Conservation (phyloP, 2,113 vertebrate species). For the Dasypus novemcinctus region DNA sequence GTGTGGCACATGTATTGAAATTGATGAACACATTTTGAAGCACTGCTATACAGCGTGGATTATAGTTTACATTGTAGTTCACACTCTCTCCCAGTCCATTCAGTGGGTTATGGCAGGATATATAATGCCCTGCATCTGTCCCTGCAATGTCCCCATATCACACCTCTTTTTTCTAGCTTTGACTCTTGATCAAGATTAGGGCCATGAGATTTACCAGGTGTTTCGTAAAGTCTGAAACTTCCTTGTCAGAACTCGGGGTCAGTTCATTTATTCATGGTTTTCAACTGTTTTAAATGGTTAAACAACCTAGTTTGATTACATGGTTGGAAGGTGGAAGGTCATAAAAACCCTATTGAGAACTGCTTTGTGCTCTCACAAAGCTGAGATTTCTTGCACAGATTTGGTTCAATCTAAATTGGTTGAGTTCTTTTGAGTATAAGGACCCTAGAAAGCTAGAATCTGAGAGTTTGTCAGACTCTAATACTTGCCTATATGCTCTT, state of each 20-base stretch:
- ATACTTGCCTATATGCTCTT: background rate
- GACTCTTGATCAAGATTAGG: background rate
- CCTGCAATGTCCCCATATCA: too few relatives aligned
- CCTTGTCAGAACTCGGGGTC: background rate
- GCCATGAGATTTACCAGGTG: background rate
- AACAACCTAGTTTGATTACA: slow-evolving; percentile 12
- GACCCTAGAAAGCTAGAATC: background rate
- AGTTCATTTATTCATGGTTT: background rate
- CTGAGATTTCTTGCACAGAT: background rate
- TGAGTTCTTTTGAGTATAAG: background rate
- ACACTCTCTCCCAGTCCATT: too few relatives aligned
- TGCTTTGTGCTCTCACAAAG: background rate
- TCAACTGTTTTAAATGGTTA: slow-evolving; percentile 47
- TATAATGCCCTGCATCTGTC: too few relatives aligned
- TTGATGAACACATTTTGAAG: too few relatives aligned
- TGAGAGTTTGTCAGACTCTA: background rate
- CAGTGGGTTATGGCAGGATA: too few relatives aligned
- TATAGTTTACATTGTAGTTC: too few relatives aligned
- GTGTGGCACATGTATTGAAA: too few relatives aligned
- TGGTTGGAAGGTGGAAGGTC: background rate
- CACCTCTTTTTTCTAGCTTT: too few relatives aligned
- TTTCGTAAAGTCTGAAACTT: slow-evolving; percentile 8
- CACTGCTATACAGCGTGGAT: too few relatives aligned
- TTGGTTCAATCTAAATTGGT: background rate
- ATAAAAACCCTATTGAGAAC: background rate